Evolutionary conservation across 2,797 vertebrate genomes (phyloP).

Genomic region (Vespertilio murinus): DNA sequence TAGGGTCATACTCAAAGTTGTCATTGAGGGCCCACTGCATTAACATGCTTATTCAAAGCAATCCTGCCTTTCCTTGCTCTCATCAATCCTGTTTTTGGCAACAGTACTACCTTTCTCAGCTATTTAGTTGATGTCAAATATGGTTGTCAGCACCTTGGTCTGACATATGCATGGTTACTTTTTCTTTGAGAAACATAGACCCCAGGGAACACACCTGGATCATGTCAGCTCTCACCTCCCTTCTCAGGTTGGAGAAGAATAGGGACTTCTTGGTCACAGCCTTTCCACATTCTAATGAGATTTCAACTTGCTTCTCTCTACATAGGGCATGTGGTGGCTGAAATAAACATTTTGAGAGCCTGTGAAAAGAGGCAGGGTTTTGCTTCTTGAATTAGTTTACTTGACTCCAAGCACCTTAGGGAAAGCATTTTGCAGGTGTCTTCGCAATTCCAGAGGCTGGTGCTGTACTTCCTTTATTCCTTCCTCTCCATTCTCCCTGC

Average conservation of each 20-base stretch:
- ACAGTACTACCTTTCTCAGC: background rate
- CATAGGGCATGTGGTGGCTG: background rate
- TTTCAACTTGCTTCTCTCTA: background rate
- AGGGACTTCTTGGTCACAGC: background rate
- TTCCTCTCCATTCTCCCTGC: background rate
- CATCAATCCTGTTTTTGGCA: background rate
- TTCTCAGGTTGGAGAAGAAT: conserved; percentile 3
- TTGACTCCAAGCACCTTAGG: background rate
- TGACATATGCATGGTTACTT: background rate
- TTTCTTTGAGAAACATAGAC: background rate
- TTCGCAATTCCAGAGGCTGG: background rate
- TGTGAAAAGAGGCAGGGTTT: background rate
- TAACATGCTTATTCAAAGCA: background rate
- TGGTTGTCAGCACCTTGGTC: background rate
- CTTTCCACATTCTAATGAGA: background rate
- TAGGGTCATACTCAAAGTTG: background rate
- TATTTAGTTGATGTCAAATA: background rate
- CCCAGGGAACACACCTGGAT: background rate
- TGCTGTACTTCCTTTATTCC: background rate
- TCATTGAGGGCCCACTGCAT: background rate
- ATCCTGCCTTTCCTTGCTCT: background rate
- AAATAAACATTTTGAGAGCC: background rate
- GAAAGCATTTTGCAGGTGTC: background rate
- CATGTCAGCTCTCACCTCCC: background rate
- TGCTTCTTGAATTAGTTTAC: background rate